These are phyloP conservation scores for Sebastes vulpes DNA, from an alignment of 2,797 vertebrate species.

Conservation along the genomic window DNA sequence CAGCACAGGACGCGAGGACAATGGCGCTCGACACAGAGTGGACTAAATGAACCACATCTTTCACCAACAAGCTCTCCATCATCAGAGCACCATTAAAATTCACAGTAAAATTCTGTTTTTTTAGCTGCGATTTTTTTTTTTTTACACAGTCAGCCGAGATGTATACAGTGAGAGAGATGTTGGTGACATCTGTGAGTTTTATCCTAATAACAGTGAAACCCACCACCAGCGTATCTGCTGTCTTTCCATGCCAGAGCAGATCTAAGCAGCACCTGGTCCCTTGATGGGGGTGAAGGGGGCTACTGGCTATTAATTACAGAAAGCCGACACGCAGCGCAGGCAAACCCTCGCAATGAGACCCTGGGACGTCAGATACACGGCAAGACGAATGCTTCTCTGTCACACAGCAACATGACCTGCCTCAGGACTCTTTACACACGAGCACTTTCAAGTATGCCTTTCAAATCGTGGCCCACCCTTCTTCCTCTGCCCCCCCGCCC, in stretches of 20 bases:
- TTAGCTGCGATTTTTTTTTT: constrained; percentile 40
- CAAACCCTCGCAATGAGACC: constrained; percentile 74
- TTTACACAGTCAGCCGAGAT: constrained; percentile 49
- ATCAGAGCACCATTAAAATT: constrained; percentile 58
- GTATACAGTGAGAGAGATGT: constrained; percentile 20
- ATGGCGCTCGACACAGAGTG: constrained; percentile 75
- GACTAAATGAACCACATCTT: constrained; percentile 73
- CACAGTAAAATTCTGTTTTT: constrained; percentile 50
- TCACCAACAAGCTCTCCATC: constrained; percentile 67
- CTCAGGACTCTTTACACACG: constrained; percentile 66
- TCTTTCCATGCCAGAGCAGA: constrained; percentile 57
- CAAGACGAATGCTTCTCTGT: constrained; percentile 76
- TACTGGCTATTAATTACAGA: constrained; percentile 85
- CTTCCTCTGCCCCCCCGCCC: constrained; percentile 48
- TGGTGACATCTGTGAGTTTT: constrained; percentile 54
- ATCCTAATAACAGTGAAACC: constrained; percentile 43
- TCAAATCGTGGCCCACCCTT: constrained; percentile 66
- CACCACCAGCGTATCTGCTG: constrained; percentile 34
- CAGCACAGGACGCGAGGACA: constrained; percentile 74
- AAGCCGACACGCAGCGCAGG: constrained; percentile 69
- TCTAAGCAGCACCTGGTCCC: constrained; percentile 80
- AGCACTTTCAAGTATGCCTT: constrained; percentile 73
- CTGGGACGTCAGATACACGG: constrained; percentile 73
- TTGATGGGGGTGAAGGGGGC: constrained; percentile 67
- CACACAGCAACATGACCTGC: constrained; percentile 73